Conservation (phyloP, 1,140 invertebrate species). For the Diorhabda elongata region DNA sequence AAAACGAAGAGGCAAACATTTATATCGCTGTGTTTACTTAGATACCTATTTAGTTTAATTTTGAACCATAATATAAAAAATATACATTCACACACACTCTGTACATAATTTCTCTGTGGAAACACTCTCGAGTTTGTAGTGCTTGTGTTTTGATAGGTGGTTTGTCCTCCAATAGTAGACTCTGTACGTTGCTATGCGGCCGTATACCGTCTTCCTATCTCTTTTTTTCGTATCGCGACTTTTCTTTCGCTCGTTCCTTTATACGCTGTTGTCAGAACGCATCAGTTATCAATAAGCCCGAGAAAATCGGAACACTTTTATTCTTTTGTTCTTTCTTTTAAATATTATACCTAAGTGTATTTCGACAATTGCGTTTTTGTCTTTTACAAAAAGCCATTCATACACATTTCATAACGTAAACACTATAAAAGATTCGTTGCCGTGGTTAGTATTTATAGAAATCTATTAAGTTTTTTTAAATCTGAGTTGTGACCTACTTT, state of each 20-base stretch:
- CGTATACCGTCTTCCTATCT: constrained; percentile 25
- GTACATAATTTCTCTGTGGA: constrained; percentile 13
- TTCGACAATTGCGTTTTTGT: no score
- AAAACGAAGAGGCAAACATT: no score
- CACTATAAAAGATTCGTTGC: no score
- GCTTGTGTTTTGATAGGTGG: constrained; percentile 35
- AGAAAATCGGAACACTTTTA: no score
- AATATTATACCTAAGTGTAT: no score
- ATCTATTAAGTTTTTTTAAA: no score
- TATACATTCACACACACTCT: background rate
- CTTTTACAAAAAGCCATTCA: no score
- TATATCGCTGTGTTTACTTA: no score
- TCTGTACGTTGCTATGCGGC: constrained; percentile 40
- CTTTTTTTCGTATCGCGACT: constrained; percentile 25
- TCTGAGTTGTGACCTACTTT: constrained; percentile 3
- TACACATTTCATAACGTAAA: no score
- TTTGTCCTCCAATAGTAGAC: constrained; percentile 36
- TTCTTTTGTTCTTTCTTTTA: no score
- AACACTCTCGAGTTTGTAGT: constrained; percentile 38
- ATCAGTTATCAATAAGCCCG: no score
- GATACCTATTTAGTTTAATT: background rate
- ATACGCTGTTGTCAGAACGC: background rate
- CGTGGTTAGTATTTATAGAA: no score
- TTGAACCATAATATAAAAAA: constrained; percentile 5
- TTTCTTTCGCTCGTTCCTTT: constrained; percentile 21